phyloP scores from a whole-genome alignment of 1,140 invertebrate species.

The Heliothis virescens region DNA sequence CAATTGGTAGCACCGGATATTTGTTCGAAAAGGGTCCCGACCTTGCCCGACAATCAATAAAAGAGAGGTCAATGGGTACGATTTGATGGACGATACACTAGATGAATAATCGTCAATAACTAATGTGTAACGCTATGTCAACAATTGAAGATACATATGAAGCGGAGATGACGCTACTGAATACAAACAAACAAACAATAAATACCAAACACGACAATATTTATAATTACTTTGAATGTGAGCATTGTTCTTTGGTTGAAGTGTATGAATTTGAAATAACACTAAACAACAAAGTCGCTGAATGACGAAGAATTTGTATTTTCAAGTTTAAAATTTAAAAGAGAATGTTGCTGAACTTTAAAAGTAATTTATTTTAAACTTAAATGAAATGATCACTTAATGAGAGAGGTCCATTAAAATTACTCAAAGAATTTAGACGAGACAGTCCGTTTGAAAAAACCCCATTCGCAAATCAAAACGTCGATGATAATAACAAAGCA shows the following conservation, averaged over 20 bases:
- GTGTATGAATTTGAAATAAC: neutral
- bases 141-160: neutral
- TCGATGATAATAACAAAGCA: conserved; percentile 48
- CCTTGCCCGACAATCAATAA: conserved; percentile 63
- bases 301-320: neutral
- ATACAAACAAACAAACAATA: conserved; percentile 17
- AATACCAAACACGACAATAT: conserved; percentile 4
- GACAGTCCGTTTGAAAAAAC: neutral
- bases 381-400: no score
- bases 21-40: conserved; percentile 71
- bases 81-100: conserved; percentile 27
- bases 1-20: conserved; percentile 76
- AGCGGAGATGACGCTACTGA: neutral
- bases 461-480: conserved; percentile 22
- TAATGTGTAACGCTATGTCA: neutral
- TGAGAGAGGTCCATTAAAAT: no score
- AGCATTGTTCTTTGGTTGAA: conserved; percentile 1
- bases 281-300: neutral
- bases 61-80: conserved; percentile 49
- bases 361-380: no score
- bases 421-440: no score
- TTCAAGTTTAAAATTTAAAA: neutral
- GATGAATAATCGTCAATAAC: conserved; percentile 5
- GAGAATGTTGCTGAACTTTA: no score
- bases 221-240: neutral